Base-by-base conservation (phyloP, 1,140 invertebrate species). In the Cherax quadricarinatus region DNA sequence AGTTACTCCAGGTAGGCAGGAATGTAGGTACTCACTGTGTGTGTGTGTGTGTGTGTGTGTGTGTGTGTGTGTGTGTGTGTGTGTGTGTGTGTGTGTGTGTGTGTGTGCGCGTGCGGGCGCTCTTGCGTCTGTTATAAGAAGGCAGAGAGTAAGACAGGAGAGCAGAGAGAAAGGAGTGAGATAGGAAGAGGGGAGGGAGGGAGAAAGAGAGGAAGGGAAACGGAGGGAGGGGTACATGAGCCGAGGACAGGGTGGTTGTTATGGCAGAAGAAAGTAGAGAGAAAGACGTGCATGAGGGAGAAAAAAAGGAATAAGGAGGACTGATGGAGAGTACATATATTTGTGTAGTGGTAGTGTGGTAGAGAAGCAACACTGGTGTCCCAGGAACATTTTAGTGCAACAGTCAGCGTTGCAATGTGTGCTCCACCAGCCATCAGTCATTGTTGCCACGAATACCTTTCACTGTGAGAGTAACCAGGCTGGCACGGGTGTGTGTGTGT, bases 381-480 rank as follows among this genome's bases (percentile, higher is more conserved):
- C 14, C 30, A 81, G 62, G 62, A 21, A 75, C n/a, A 7, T 1
- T 16, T 18, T 6, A 24, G 80, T 49, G 80, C 14, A 48, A 14
- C 83, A 70, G 4, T 5, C 4, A 49, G 4, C 60, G n/a, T 85
- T 49, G 41, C 83, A 85, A 41, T 41, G 30, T 10, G 57, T 85
- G 60, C 66, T 66, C 66, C 53, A 62, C 3, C 66, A 85, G 48
- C 18, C 53, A 83, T 84, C 82, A 57, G 53, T 84, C 51, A 30
- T 41, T 84, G 82, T 60, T 14, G 53, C 53, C n/a, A 85, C 53
- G 41, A 70, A 79, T 18, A 10, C 49, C 70, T n/a, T 57, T n/a
- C n/a, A 53, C 48, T 48, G 83, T 70, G 83, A 85, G 53, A 14
- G 60, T 62, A 84, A 53, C 21, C n/a, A n/a, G 14, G 18, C 12